These are phyloP conservation scores for Goniozus legneri DNA, from an alignment of 1,140 invertebrate species.

Conservation along the genomic window DNA sequence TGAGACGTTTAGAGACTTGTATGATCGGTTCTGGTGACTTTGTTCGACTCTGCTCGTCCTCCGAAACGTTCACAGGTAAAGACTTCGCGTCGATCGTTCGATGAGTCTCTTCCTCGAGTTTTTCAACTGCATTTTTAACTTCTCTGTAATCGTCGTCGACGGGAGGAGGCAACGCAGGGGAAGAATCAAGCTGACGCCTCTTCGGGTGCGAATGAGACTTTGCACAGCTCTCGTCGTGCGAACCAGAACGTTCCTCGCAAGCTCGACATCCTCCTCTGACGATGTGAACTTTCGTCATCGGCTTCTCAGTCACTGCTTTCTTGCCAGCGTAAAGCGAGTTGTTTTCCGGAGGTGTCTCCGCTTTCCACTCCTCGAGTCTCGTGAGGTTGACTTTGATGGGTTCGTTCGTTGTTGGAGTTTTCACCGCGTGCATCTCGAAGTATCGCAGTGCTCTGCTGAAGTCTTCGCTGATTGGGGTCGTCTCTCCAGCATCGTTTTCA, in stretches of 20 bases:
- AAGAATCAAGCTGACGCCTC: neutral
- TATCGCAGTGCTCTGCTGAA: conserved; percentile 34
- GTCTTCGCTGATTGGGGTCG: conserved; percentile 15
- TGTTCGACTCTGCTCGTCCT: neutral
- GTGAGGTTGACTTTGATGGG: conserved; percentile 24
- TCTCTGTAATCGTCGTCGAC: neutral
- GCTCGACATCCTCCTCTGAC: conserved; percentile 33
- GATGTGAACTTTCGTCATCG: conserved; percentile 37
- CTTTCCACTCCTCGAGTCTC: conserved; percentile 23
- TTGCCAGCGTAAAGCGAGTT: conserved; percentile 30
- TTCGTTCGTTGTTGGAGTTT: conserved; percentile 13
- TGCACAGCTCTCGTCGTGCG: conserved; percentile 18
- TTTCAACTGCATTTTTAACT: conserved; percentile 5
- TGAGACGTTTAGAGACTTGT: conserved; percentile 25
- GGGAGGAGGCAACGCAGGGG: neutral
- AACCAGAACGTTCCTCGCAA: conserved; percentile 31
- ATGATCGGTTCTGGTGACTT: neutral
- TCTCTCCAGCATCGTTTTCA: neutral
- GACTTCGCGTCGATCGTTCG: conserved; percentile 1
- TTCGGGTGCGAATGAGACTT: neutral
- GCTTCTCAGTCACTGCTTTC: conserved; percentile 38
- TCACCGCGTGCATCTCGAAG: conserved; percentile 28
- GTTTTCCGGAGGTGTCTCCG: conserved; percentile 8
- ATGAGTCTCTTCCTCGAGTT: conserved; percentile 4
- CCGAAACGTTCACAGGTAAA: conserved; percentile 3